Conservation (phyloP, 64 coral and sea anemone species). For the Dendrophyllia cribrosa region DNA sequence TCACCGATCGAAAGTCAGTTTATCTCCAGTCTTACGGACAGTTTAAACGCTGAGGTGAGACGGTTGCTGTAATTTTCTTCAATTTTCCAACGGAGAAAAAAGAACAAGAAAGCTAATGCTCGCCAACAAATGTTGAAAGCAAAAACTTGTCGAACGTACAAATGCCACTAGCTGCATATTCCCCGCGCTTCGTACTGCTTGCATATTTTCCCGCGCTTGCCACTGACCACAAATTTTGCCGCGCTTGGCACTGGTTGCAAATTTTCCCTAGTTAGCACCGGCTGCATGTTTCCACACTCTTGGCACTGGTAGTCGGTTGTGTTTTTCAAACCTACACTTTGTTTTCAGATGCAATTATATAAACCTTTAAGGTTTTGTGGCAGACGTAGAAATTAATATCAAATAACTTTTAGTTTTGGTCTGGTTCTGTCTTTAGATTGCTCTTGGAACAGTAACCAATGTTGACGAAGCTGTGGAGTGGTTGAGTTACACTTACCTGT, state of each 20-base stretch:
- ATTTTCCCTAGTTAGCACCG: background rate
- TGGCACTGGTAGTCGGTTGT: background rate
- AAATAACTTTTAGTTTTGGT: background rate
- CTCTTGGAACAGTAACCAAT: constrained; percentile 88
- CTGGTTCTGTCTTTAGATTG: constrained; percentile 50
- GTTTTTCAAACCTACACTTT: no score
- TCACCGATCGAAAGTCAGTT: constrained; percentile 97
- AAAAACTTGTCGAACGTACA: no score
- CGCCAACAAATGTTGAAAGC: no score
- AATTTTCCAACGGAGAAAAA: no score
- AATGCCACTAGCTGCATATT: background rate
- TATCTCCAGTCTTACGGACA: constrained; percentile 85
- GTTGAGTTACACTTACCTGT: constrained; percentile 95
- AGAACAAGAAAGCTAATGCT: no score
- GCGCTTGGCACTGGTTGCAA: background rate
- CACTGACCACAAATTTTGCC: background rate
- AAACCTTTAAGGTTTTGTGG: no score
- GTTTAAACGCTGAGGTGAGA: constrained; percentile 96
- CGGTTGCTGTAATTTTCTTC: background rate
- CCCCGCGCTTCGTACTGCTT: background rate
- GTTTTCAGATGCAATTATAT: background rate
- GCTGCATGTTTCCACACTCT: background rate
- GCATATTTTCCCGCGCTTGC: background rate
- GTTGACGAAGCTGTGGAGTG: constrained; percentile 97
- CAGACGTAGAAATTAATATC: no score